Evolutionary conservation across 1,140 invertebrate species (phyloP).

Genomic region (Caenorhabditis inopinata): DNA sequence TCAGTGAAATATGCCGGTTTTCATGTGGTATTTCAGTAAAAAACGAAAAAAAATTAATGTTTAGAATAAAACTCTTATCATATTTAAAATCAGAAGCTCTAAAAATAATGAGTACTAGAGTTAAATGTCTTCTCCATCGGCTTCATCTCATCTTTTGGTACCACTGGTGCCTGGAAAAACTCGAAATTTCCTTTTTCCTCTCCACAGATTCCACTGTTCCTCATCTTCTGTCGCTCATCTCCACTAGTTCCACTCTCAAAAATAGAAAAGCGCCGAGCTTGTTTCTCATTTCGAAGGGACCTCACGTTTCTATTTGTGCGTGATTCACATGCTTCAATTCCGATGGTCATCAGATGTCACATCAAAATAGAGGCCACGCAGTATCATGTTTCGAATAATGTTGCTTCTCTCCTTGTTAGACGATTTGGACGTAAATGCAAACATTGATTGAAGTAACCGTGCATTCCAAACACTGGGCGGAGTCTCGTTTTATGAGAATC

Average conservation of each 20-base stretch:
- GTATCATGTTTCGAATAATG: conserved; percentile 33
- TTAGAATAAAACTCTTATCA: too few species aligned
- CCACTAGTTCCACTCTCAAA: not conserved
- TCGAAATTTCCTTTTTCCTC: conserved; percentile 6
- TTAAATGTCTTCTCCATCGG: too few species aligned
- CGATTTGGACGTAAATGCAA: conserved; percentile 3
- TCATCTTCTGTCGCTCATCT: not conserved
- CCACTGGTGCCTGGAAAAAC: conserved; percentile 7
- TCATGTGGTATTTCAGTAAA: too few species aligned
- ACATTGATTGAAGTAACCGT: conserved; percentile 28
- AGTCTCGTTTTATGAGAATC: not conserved
- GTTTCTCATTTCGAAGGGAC: conserved; percentile 21
- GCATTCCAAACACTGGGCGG: not conserved
- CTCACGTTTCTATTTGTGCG: conserved; percentile 30
- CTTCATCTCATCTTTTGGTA: not conserved
- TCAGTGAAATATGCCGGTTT: too few species aligned
- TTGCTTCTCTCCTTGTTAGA: not conserved
- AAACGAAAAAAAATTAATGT: too few species aligned
- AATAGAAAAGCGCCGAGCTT: not conserved
- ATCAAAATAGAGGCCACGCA: conserved; percentile 6
- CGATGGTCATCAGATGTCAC: conserved; percentile 33
- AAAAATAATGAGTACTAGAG: too few species aligned
- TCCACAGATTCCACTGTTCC: not conserved
- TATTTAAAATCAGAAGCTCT: too few species aligned
- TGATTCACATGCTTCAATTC: conserved; percentile 26